These are phyloP conservation scores for Papilio demoleus DNA, from an alignment of 2,888 invertebrate species.

Conservation along the genomic window DNA sequence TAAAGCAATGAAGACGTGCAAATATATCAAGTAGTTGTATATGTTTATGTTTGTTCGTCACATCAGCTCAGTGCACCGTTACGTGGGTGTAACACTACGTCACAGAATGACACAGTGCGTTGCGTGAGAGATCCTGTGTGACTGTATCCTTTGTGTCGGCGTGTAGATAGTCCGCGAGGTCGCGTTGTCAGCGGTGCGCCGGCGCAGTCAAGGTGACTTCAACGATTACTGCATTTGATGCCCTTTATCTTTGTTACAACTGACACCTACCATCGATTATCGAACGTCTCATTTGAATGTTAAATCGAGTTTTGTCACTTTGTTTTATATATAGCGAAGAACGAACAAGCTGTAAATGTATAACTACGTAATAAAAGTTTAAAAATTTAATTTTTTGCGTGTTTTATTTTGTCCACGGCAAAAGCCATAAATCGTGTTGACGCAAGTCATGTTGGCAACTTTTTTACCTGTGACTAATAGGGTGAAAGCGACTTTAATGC, in stretches of 20 bases:
- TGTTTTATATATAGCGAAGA: background rate
- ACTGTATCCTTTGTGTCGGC: slow-evolving; percentile 27
- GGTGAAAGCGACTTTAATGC: slow-evolving; percentile 34
- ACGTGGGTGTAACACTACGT: slow-evolving; percentile 21
- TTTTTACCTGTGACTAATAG: slow-evolving; percentile 35
- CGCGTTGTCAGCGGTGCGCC: slow-evolving; percentile 29
- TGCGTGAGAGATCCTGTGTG: slow-evolving; percentile 15
- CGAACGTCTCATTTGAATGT: slow-evolving; percentile 6
- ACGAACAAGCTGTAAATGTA: background rate
- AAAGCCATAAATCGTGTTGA: slow-evolving; percentile 21
- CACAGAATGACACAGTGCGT: slow-evolving; percentile 23
- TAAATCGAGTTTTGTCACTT: background rate
- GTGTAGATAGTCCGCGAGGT: slow-evolving; percentile 17
- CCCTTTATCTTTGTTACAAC: slow-evolving; percentile 23
- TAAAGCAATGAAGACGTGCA: background rate
- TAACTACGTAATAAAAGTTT: slow-evolving; percentile 7
- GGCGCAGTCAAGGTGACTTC: slow-evolving; percentile 37
- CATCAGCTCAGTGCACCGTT: slow-evolving; percentile 13
- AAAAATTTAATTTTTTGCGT: slow-evolving; percentile 1
- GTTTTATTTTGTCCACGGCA: background rate
- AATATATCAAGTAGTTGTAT: background rate
- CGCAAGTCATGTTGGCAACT: slow-evolving; percentile 22
- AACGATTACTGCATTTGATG: slow-evolving; percentile 33
- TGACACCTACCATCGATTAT: background rate
- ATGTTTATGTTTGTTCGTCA: slow-evolving; percentile 11